Conservation (phyloP, 2,888 invertebrate species). For the Aphodius granarius region DNA sequence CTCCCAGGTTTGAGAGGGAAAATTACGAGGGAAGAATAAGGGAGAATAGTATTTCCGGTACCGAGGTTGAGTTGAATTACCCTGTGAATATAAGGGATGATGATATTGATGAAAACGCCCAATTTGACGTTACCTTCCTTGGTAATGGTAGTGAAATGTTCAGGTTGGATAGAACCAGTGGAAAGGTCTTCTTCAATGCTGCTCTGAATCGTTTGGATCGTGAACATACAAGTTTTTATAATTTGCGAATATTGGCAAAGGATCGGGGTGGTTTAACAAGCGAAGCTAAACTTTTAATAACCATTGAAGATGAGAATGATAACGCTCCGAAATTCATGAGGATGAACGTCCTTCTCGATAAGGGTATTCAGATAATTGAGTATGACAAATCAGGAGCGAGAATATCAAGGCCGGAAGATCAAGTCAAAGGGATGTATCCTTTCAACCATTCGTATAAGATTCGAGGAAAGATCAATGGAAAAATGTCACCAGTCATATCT, state of each 20-base stretch:
- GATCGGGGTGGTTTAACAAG: constrained; percentile 77
- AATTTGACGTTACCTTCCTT: constrained; percentile 68
- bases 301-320: constrained; percentile 79
- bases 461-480: constrained; percentile 39
- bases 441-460: constrained; percentile 43
- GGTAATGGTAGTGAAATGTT: constrained; percentile 79
- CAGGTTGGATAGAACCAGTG: constrained; percentile 65
- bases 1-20: constrained; percentile 74
- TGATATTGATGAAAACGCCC: constrained; percentile 69
- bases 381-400: constrained; percentile 59
- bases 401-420: constrained; percentile 56
- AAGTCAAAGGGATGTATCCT: constrained; percentile 34
- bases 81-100: constrained; percentile 72
- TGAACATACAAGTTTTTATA: constrained; percentile 70
- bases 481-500: constrained; percentile 63
- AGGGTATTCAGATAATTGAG: constrained; percentile 67
- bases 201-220: constrained; percentile 63
- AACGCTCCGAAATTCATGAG: constrained; percentile 73
- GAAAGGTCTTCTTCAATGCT: constrained; percentile 63
- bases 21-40: constrained; percentile 75
- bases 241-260: constrained; percentile 72
- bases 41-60: constrained; percentile 74
- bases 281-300: constrained; percentile 71
- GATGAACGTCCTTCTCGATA: constrained; percentile 69
- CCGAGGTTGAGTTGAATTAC: constrained; percentile 69